Evolutionary conservation across 2,888 invertebrate species (phyloP).

Genomic region (Lithophane socia): DNA sequence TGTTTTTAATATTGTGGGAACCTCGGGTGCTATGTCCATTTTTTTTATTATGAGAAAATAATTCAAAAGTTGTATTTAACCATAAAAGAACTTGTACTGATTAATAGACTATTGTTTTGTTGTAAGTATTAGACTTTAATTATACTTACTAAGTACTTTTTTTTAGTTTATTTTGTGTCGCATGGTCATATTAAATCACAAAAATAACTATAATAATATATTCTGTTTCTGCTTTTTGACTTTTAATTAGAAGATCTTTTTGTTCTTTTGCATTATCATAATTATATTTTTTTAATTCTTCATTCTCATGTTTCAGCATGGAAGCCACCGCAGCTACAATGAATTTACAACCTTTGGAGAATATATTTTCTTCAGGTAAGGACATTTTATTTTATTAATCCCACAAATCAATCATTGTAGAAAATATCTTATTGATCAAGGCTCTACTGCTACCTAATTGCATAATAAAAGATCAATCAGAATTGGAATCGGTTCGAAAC

Average conservation of each 20-base stretch:
- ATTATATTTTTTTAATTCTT: neutral
- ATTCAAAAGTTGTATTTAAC: neutral
- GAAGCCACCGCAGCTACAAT: slow-evolving; percentile 64
- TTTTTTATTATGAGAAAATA: slow-evolving; percentile 14
- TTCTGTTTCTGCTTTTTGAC: neutral
- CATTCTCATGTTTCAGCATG: slow-evolving; percentile 69
- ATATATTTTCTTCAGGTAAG: slow-evolving; percentile 85
- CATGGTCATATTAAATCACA: neutral
- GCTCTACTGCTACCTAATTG: too few relatives aligned
- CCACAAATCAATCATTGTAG: neutral
- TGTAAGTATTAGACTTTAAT: neutral
- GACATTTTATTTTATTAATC: slow-evolving; percentile 5
- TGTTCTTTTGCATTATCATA: neutral
- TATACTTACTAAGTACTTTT: neutral
- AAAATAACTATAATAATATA: neutral
- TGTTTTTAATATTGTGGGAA: slow-evolving; percentile 28
- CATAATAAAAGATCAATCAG: too few relatives aligned
- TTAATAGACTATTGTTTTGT: slow-evolving; percentile 16
- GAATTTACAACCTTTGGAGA: slow-evolving; percentile 83
- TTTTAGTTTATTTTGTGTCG: neutral
- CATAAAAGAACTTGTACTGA: slow-evolving; percentile 4
- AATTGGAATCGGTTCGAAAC: too few relatives aligned
- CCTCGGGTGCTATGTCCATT: neutral
- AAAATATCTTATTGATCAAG: neutral
- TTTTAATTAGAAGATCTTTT: too few relatives aligned